Percentiles rank a stretch among this genome's conserved stretches.
phyloP scores from a whole-genome alignment of 2,888 invertebrate genomes.

The Yponomeuta sedellus region DNA sequence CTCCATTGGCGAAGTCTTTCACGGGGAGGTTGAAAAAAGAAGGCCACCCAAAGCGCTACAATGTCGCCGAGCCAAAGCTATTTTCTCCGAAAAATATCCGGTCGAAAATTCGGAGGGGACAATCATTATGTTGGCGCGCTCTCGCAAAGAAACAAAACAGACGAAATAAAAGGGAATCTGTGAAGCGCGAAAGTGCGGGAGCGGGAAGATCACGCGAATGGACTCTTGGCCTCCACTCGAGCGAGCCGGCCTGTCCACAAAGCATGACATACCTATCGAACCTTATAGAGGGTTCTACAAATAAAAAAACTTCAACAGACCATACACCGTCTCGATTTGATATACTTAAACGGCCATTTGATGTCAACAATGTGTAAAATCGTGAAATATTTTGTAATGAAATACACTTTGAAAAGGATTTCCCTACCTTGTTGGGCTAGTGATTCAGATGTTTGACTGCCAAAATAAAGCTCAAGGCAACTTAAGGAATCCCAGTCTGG shows the following conservation, averaged over 20 bases:
- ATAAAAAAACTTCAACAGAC: not conserved
- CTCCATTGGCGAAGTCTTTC: conserved; percentile 4
- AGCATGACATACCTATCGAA: not conserved
- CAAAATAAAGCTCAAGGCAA: too few relatives aligned
- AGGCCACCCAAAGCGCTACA: not conserved
- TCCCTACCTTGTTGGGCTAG: too few relatives aligned
- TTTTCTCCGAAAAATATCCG: conserved; percentile 48
- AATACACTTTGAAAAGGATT: too few relatives aligned
- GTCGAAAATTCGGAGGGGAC: conserved; percentile 46
- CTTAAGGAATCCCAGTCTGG: too few relatives aligned
- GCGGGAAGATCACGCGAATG: conserved; percentile 35
- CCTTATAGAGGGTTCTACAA: not conserved
- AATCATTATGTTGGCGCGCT: conserved; percentile 53
- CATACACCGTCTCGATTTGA: too few relatives aligned
- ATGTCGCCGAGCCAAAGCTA: conserved; percentile 15
- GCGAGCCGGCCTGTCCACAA: conserved; percentile 19
- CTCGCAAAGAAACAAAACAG: conserved; percentile 51
- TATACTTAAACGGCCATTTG: too few relatives aligned
- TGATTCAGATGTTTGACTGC: too few relatives aligned
- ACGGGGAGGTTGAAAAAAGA: not conserved
- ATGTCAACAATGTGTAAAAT: too few relatives aligned
- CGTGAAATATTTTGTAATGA: too few relatives aligned
- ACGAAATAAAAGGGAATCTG: conserved; percentile 49
- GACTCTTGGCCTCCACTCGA: conserved; percentile 28
- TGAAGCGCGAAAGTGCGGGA: conserved; percentile 50